Evolutionary conservation across 2,113 vertebrate genomes (phyloP), one percentile per base, ranked within the genome.

Genomic region (Brachionichthys hirsutus): DNA sequence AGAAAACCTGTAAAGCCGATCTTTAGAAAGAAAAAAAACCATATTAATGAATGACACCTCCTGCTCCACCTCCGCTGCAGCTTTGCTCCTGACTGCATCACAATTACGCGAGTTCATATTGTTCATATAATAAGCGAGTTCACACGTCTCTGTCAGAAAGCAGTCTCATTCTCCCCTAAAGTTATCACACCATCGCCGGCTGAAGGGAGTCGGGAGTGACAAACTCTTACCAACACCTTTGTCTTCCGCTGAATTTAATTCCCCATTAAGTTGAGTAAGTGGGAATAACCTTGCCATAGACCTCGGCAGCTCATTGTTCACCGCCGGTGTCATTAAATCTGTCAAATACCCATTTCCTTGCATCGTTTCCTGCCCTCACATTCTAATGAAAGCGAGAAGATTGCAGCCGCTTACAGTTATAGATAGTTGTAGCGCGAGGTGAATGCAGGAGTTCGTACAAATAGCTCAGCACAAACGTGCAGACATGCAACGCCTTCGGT

Each of bases 251-350:
- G 46, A 80, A 85, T 81, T 80, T 70, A 85, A 87, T 85, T 80
- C 60, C 30, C 48, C 83, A 78, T 85, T 83, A 85, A 80, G 77
- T 17, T 74, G 80, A 85, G 75, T 77, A 35, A 81, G 63, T 70
- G 74, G 47, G 70, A 87, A 52, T 65, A 57, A 17, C 65, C 75
- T 65, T 30, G 67, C 64, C 59, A 34, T 30, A 38, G 64, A 84
- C 70, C 78, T 74, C 57, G 45, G 55, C 36, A 36, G 36, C 69
- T 70, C 75, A 74, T 81, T 81, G 75, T 85, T 80, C 70, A 11
- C 36, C 54, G 69, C 53, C 48, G 9, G 71, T 69, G 75, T 85
- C 76, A 85, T 84, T 85, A 86, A 76, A 85, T 84, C 81, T 83
- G 77, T 78, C 83, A 84, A 80, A 84, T 77, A 73, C 9, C 52